A percentile compares a stretch with the other conserved stretches of the same genome.
phyloP scores from a whole-genome alignment of 2,113 vertebrate genomes.

The Eretmochelys imbricata region DNA sequence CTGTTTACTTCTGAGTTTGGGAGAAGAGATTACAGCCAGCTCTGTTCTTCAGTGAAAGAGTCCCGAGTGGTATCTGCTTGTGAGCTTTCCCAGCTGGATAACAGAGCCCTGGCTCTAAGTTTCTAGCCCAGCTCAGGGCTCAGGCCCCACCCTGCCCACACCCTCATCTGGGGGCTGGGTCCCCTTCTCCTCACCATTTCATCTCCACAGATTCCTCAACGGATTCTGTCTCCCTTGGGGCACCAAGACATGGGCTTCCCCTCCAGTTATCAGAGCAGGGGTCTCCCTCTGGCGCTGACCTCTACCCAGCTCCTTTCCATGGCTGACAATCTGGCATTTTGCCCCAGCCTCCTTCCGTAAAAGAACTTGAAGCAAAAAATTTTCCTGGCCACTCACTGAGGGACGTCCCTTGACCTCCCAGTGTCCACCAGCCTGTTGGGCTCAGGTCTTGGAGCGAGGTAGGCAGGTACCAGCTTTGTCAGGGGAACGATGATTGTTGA shows the following conservation, averaged over 20 bases:
- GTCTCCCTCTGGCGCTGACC: neutral
- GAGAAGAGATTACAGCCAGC: neutral
- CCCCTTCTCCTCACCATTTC: neutral
- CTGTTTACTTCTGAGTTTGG: neutral
- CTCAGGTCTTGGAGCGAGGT: neutral
- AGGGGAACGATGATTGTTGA: neutral
- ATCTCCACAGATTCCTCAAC: neutral
- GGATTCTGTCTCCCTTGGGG: neutral
- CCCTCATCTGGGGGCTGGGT: neutral
- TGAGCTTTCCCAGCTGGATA: neutral
- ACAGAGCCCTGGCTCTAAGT: accelerated
- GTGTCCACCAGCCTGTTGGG: neutral
- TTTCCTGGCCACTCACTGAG: slow-evolving; percentile 46
- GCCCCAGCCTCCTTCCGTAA: slow-evolving; percentile 9
- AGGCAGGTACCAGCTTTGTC: neutral
- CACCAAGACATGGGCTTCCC: neutral
- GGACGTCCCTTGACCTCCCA: neutral
- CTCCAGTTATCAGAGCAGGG: neutral
- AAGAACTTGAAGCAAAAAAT: slow-evolving; percentile 42
- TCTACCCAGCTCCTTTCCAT: neutral
- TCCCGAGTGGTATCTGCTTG: neutral
- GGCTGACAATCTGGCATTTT: neutral
- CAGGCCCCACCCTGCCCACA: neutral
- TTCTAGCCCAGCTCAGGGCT: accelerated
- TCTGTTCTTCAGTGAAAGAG: neutral